A percentile compares a stretch with the other conserved stretches of the same genome.
Conservation (phyloP, 92 coral and sea anemone genomes). For the Chrysogorgia sp. region DNA sequence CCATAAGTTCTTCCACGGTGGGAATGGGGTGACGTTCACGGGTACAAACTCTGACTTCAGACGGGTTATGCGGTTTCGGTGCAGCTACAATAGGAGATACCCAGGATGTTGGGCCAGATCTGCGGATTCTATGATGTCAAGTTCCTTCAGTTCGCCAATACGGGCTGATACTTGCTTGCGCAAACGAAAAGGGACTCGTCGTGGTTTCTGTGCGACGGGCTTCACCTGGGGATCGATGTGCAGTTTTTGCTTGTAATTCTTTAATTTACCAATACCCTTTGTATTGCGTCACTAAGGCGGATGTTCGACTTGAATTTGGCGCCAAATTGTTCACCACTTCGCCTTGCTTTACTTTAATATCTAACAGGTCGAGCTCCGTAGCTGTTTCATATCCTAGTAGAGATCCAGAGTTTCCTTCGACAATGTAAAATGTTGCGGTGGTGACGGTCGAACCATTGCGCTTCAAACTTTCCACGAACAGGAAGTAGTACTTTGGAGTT, state of each 20-base stretch:
- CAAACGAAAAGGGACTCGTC: slow-evolving; percentile 55
- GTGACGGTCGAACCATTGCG: background rate
- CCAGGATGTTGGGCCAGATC: no score
- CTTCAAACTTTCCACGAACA: background rate
- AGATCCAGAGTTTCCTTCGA: slow-evolving; percentile 48
- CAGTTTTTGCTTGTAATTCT: slow-evolving; percentile 47
- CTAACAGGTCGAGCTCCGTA: slow-evolving; percentile 32
- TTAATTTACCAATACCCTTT: slow-evolving; percentile 60
- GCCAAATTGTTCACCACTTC: slow-evolving; percentile 26
- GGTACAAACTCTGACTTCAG: no score
- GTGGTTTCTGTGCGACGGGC: slow-evolving; percentile 54
- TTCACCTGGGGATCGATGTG: slow-evolving; percentile 55
- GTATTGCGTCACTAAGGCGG: slow-evolving; percentile 24
- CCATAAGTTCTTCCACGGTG: no score
- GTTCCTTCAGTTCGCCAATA: slow-evolving; percentile 48
- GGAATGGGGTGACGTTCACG: no score
- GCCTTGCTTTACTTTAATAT: slow-evolving; percentile 15
- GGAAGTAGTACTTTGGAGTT: slow-evolving; percentile 3
- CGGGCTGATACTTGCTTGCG: slow-evolving; percentile 50
- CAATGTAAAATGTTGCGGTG: slow-evolving; percentile 33
- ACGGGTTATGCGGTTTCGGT: no score
- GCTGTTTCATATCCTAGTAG: slow-evolving; percentile 45
- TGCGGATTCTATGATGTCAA: no score
- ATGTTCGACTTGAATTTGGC: background rate
- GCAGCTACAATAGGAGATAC: no score